phyloP scores from a whole-genome alignment of 2,888 invertebrate species.

The Malachius bipustulatus region DNA sequence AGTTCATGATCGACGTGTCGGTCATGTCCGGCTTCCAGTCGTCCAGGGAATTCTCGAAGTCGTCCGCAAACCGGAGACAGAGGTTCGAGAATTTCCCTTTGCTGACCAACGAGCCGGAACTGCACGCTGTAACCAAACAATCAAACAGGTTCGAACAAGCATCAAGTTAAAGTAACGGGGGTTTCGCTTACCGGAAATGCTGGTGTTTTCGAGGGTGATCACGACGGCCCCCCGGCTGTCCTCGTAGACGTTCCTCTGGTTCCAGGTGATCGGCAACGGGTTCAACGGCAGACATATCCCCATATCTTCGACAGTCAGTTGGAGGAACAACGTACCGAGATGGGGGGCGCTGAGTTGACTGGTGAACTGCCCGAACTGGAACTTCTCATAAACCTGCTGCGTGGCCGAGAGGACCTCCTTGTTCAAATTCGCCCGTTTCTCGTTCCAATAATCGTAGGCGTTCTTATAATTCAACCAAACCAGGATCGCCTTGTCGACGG shows the following conservation, averaged over 20 bases:
- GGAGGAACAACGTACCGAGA: slow-evolving; percentile 81
- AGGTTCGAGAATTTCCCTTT: slow-evolving; percentile 84
- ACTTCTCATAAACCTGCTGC: slow-evolving; percentile 61
- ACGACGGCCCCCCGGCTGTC: slow-evolving; percentile 87
- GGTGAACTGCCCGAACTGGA: slow-evolving; percentile 67
- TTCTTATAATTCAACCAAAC: slow-evolving; percentile 99
- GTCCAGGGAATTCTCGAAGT: slow-evolving; percentile 91
- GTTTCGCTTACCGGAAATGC: slow-evolving; percentile 49
- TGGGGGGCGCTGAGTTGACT: slow-evolving; percentile 65
- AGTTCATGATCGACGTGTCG: slow-evolving; percentile 70
- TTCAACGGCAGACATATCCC: slow-evolving; percentile 90
- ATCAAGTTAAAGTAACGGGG: not conserved
- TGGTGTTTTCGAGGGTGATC: slow-evolving; percentile 91
- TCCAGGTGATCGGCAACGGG: slow-evolving; percentile 63
- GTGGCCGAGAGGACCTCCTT: slow-evolving; percentile 73
- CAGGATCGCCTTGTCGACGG: slow-evolving; percentile 94
- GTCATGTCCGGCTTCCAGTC: slow-evolving; percentile 91
- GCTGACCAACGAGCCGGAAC: slow-evolving; percentile 89
- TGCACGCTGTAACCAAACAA: slow-evolving; percentile 56
- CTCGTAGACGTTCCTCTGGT: slow-evolving; percentile 55
- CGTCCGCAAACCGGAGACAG: slow-evolving; percentile 91
- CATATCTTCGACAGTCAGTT: slow-evolving; percentile 91
- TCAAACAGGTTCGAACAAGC: not conserved
- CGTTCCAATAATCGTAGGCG: slow-evolving; percentile 98
- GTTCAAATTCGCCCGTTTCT: slow-evolving; percentile 83